A percentile compares a stretch with the other conserved stretches of the same genome.
phyloP scores from a whole-genome alignment of 2,797 vertebrate species.

The Spinus pinus region DNA sequence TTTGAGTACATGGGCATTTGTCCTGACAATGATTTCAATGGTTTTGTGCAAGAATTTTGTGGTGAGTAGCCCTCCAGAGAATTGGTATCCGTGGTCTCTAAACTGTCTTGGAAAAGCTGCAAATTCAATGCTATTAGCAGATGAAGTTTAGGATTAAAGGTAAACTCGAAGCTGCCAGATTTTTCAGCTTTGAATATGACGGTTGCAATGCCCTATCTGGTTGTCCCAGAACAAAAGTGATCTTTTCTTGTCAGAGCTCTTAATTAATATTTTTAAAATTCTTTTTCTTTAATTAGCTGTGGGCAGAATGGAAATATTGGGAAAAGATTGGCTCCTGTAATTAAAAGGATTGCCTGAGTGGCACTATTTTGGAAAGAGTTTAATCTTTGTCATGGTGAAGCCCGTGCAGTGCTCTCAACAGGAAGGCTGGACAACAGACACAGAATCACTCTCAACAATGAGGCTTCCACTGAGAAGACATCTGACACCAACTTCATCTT shows the following conservation, averaged over 20 bases:
- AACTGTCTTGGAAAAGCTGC: not conserved
- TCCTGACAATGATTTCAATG: not conserved
- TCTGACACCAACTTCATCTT: not conserved
- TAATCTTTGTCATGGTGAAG: not conserved
- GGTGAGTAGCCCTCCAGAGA: not conserved
- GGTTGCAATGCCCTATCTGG: not conserved
- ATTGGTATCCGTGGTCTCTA: not conserved
- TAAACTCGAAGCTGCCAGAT: not conserved
- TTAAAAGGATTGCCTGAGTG: not conserved
- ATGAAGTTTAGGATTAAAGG: not conserved
- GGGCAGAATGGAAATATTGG: not conserved
- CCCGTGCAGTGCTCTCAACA: not conserved
- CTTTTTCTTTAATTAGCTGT: not conserved
- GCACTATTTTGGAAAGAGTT: not conserved
- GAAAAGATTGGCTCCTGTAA: not conserved
- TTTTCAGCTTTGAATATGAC: not conserved
- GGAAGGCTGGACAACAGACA: not conserved
- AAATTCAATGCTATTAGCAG: not conserved
- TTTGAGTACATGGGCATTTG: not conserved
- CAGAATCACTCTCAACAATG: rapidly evolving
- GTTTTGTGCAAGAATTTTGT: not conserved
- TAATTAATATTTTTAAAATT: not conserved
- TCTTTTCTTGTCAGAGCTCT: not conserved
- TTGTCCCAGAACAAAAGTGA: not conserved
- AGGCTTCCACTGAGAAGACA: not conserved